A percentile compares a stretch with the other conserved stretches of the same genome.
phyloP scores from a whole-genome alignment of 2,888 invertebrate genomes.

The Orthosia gracilis region DNA sequence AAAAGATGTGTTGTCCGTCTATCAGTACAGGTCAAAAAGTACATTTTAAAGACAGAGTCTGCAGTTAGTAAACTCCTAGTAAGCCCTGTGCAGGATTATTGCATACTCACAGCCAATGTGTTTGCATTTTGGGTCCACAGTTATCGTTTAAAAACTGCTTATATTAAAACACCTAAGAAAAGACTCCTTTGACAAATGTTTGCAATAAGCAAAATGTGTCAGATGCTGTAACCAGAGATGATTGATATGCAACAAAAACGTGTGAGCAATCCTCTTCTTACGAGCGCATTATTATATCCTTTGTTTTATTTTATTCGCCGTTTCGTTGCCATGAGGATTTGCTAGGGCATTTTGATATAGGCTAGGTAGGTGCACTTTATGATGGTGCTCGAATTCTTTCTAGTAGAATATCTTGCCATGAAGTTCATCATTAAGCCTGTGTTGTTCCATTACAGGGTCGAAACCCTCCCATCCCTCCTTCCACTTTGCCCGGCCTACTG shows the following conservation, averaged over 20 bases:
- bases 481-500: too few species aligned
- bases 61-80: too few species aligned
- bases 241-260: conserved; percentile 37
- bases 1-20: too few species aligned
- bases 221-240: conserved; percentile 45
- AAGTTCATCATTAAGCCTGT: too few species aligned
- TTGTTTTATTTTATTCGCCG: conserved; percentile 18
- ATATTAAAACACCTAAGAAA: neutral
- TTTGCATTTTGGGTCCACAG: neutral
- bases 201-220: conserved; percentile 34
- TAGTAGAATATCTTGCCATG: too few species aligned
- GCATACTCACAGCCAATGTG: neutral
- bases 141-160: neutral
- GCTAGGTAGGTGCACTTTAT: neutral
- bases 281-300: conserved; percentile 11
- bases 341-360: neutral
- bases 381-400: too few species aligned
- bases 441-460: too few species aligned
- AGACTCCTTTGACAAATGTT: conserved; percentile 13
- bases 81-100: too few species aligned
- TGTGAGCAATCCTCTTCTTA: conserved; percentile 48
- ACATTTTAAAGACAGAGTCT: too few species aligned
- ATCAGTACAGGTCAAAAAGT: too few species aligned
- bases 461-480: too few species aligned
- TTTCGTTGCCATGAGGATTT: conserved; percentile 19